A percentile compares a stretch with the other conserved stretches of the same genome.
phyloP scores from a whole-genome alignment of 2,113 vertebrate species.

The Paramormyrops kingsleyae region DNA sequence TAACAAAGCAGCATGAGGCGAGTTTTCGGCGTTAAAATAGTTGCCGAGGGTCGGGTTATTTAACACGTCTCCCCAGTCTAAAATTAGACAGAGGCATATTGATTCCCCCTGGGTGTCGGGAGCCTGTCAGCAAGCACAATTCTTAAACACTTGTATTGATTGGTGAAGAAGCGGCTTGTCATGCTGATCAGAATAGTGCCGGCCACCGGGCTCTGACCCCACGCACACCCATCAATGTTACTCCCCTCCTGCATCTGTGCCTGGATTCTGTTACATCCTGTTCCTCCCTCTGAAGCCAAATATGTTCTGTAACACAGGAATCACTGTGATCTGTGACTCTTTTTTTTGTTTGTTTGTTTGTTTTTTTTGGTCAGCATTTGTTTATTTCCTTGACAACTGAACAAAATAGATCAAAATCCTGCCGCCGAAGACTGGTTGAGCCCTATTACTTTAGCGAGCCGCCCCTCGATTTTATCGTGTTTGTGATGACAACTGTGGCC shows the following conservation, averaged over 20 bases:
- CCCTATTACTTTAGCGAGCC: not conserved
- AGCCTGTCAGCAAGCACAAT: constrained; percentile 6
- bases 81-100: constrained; percentile 23
- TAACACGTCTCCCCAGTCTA: constrained; percentile 14
- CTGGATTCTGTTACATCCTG: too few species aligned
- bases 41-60: not conserved
- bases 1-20: not conserved
- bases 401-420: not conserved
- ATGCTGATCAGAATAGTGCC: not conserved
- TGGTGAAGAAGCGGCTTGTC: not conserved
- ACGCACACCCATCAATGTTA: not conserved
- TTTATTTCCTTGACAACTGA: not conserved
- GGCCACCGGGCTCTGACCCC: not conserved
- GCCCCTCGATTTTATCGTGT: not conserved
- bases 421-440: not conserved
- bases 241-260: not conserved
- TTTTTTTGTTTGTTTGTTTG: not conserved
- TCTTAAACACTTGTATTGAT: constrained; percentile 20
- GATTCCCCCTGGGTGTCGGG: constrained; percentile 13
- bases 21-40: not conserved
- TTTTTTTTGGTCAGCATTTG: not conserved
- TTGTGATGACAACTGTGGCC: not conserved
- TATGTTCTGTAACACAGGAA: not conserved
- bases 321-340: not conserved
- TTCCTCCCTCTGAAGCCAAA: not conserved